phyloP scores from a whole-genome alignment of 1,140 invertebrate genomes.

The Amyelois transitella region DNA sequence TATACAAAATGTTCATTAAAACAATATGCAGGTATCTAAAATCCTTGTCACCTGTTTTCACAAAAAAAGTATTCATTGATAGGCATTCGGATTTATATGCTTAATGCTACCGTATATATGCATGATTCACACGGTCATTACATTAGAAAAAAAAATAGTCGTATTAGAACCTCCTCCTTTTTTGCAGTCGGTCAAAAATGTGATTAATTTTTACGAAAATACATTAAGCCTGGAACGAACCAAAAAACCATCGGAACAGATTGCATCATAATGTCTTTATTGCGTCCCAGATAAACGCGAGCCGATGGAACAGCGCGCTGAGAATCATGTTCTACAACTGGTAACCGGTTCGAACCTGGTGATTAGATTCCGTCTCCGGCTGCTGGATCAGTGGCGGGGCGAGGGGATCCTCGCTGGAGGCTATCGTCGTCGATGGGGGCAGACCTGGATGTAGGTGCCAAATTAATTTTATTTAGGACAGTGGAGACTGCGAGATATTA shows the following conservation, averaged over 20 bases:
- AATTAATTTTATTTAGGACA: too few relatives aligned
- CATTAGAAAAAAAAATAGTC: too few relatives aligned
- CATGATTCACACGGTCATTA: too few relatives aligned
- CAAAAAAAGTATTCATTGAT: too few relatives aligned
- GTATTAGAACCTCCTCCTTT: too few relatives aligned
- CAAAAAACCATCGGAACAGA: slow-evolving; percentile 15
- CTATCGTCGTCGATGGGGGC: slow-evolving; percentile 50
- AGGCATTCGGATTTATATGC: too few relatives aligned
- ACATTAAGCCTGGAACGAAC: slow-evolving; percentile 5
- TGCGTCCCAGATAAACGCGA: slow-evolving; percentile 37
- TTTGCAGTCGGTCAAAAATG: too few relatives aligned
- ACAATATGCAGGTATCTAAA: too few relatives aligned
- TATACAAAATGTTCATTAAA: too few relatives aligned
- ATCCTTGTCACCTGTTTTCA: too few relatives aligned
- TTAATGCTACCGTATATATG: too few relatives aligned
- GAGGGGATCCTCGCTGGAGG: slow-evolving; percentile 55
- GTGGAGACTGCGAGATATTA: too few relatives aligned
- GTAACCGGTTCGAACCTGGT: slow-evolving; percentile 40
- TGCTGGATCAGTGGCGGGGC: slow-evolving; percentile 49
- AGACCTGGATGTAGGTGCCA: slow-evolving; percentile 37
- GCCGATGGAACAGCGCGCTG: slow-evolving; percentile 27
- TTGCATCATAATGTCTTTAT: slow-evolving; percentile 39
- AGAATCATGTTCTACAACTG: slow-evolving; percentile 55
- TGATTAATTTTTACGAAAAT: neutral
- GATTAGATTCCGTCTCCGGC: slow-evolving; percentile 37